A percentile compares a stretch with the other conserved stretches of the same genome.
These are phyloP conservation scores for Periophthalmodon schlosseri DNA, from an alignment of 2,113 vertebrate species.

Conservation along the genomic window DNA sequence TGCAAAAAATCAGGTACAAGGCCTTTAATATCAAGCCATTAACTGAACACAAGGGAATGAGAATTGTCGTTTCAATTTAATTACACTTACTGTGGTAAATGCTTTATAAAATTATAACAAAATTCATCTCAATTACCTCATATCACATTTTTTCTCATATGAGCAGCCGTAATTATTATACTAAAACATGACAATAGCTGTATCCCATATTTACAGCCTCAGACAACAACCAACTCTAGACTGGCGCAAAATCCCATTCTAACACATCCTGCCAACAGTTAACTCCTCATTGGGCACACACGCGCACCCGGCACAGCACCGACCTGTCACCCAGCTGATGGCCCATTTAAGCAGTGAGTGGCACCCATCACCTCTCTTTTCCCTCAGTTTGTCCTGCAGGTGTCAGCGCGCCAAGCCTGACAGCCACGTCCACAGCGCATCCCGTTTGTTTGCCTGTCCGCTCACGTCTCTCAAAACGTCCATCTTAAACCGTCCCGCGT, in stretches of 20 bases:
- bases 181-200: no score
- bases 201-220: background rate
- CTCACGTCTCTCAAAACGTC: slow-evolving; percentile 43
- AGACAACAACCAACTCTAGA: background rate
- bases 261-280: slow-evolving; percentile 52
- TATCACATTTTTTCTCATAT: no score
- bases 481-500: slow-evolving; percentile 29
- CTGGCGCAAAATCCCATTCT: background rate
- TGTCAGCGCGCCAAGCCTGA: slow-evolving; percentile 62
- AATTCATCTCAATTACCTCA: no score
- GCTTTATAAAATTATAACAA: no score
- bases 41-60: no score
- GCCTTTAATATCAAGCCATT: no score
- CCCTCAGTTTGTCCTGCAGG: slow-evolving; percentile 22
- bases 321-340: slow-evolving; percentile 65
- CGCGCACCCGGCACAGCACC: slow-evolving; percentile 56
- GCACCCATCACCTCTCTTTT: slow-evolving; percentile 64
- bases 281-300: slow-evolving; percentile 57
- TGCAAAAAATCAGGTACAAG: no score
- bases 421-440: slow-evolving; percentile 57
- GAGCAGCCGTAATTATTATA: no score
- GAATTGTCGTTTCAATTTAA: no score
- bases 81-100: no score
- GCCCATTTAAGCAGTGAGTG: slow-evolving; percentile 65
- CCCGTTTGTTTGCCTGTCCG: slow-evolving; percentile 41